Base-by-base conservation (phyloP, 2,113 vertebrate genomes). In the Progne subis region DNA sequence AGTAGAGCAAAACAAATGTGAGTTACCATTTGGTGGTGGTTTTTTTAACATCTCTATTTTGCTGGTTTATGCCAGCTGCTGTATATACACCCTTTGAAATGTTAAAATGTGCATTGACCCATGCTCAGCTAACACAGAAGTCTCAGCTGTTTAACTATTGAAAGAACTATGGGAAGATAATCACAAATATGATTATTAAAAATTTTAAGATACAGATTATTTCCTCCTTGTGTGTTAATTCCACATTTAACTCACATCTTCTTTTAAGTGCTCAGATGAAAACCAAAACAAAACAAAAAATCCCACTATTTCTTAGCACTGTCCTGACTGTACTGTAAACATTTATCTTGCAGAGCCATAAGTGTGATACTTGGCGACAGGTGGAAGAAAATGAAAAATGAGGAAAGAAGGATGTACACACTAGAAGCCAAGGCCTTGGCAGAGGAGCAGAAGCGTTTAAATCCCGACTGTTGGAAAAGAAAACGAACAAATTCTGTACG, bases 341-440 rank as follows among this genome's bases (percentile, higher is more conserved):
- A 43, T 94, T 94, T 97, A 17, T 95, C 88, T 97, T 97, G 59
- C 97, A 99, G 99, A 99, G 99, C 99, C 98, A 99, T 99, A 97
- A 99, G 99, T 86, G 99, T 99, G 98, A 99, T 99, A 97, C 98
- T 99, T 28, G 99, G 99, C 59, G 99, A 99, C 97, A 99, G 98
- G 98, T 99, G 99, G 99, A 99, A 99, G 98, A 99, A 99, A 96
- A 99, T 99, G 99, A 99, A 99, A 96, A 99, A 98, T 3, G 99
- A 99, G 94, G 99, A 99, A 94, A 98, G 99, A 86, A 98, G 99
- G 96, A 98, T 99, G 98, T 99, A 99, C 97, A 99, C 99, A 50
- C 98, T 99, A 98, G 99, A 99, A 98, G 99, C 99, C 97, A 99
- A 99, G 97, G 99, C 99, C 96, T 97, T 99, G 98, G 99, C 99